phyloP scores from a whole-genome alignment of 2,888 invertebrate genomes.

The Aphrophora alni region DNA sequence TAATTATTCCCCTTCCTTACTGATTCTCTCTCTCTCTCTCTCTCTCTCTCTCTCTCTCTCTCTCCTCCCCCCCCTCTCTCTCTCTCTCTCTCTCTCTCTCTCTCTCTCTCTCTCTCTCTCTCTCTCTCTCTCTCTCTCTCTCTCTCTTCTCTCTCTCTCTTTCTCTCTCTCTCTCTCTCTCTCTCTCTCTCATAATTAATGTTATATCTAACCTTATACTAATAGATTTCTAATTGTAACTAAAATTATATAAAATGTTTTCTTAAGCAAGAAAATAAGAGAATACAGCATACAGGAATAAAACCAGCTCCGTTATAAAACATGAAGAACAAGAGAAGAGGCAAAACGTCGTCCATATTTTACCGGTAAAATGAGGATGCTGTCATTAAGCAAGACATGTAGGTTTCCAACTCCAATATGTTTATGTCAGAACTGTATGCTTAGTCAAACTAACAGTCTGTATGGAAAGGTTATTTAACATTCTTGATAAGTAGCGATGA shows the following conservation, averaged over 20 bases:
- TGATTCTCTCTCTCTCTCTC: background rate
- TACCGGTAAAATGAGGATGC: background rate
- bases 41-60: conserved; percentile 4
- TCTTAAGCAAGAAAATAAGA: too few relatives aligned
- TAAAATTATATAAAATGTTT: too few relatives aligned
- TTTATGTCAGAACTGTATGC: background rate
- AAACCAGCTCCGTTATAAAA: background rate
- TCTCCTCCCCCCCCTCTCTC: background rate
- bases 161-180: background rate
- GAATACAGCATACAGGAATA: too few relatives aligned
- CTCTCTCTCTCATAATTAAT: background rate
- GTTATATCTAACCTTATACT: too few relatives aligned
- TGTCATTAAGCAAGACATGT: background rate
- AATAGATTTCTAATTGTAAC: background rate
- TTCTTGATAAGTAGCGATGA: too few relatives aligned
- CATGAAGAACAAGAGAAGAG: background rate
- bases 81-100: background rate
- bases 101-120: background rate
- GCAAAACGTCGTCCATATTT: background rate
- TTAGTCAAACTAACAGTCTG: background rate
- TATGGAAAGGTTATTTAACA: too few relatives aligned
- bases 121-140: conserved; percentile 21
- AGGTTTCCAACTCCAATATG: background rate
- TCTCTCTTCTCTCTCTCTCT: background rate
- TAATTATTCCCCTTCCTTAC: background rate